phyloP scores from a whole-genome alignment of 2,113 vertebrate species.

The Phycodurus eques region DNA sequence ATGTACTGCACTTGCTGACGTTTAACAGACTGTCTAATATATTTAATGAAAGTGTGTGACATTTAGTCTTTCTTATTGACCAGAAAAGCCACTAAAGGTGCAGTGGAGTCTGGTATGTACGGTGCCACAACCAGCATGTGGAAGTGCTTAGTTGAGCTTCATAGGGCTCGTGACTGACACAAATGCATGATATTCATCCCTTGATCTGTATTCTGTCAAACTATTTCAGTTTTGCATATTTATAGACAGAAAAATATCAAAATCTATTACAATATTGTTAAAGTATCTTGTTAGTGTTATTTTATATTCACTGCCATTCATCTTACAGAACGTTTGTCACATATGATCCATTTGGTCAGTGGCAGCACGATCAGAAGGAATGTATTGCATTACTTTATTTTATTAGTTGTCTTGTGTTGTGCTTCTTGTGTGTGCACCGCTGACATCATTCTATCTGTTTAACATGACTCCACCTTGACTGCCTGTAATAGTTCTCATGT shows the following conservation, averaged over 20 bases:
- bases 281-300: slow-evolving; percentile 48
- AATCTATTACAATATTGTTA: slow-evolving; percentile 50
- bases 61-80: too few relatives aligned
- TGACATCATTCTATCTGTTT: not conserved
- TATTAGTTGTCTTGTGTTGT: not conserved
- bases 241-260: slow-evolving; percentile 45
- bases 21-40: too few relatives aligned
- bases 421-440: not conserved
- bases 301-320: slow-evolving; percentile 23
- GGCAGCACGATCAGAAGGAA: not conserved
- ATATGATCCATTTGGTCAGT: slow-evolving; percentile 18
- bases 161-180: too few relatives aligned
- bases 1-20: too few relatives aligned
- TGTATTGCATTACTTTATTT: not conserved
- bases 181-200: slow-evolving; percentile 15
- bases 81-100: too few relatives aligned
- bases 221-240: slow-evolving; percentile 67
- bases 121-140: too few relatives aligned
- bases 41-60: too few relatives aligned
- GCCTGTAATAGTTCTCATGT: not conserved
- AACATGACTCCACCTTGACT: not conserved
- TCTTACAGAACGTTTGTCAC: slow-evolving; percentile 34
- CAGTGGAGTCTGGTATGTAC: too few relatives aligned
- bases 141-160: too few relatives aligned
- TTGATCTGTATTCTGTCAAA: slow-evolving; percentile 55